These are phyloP conservation scores for Myotis brandtii DNA, from an alignment of 2,113 vertebrate species.

Conservation along the genomic window DNA sequence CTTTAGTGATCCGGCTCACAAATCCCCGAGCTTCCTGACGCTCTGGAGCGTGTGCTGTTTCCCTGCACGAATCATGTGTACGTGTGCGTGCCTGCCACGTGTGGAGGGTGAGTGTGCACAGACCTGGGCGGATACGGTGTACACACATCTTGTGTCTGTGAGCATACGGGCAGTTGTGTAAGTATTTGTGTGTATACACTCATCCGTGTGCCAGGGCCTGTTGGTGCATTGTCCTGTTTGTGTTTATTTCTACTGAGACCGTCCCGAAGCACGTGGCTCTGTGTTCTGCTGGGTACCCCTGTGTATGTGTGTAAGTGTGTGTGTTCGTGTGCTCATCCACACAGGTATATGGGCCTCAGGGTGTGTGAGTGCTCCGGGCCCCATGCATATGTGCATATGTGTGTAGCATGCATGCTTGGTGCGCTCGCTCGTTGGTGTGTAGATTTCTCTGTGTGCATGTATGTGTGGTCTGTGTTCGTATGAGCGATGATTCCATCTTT, in stretches of 20 bases:
- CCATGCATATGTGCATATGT: no score
- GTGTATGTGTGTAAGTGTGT: background rate
- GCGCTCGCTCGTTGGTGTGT: accelerated
- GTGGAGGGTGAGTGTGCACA: background rate
- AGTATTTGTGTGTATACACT: background rate
- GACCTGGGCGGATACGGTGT: accelerated
- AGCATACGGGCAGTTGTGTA: accelerated
- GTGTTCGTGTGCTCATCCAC: background rate
- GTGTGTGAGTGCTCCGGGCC: accelerated
- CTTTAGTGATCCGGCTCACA: background rate
- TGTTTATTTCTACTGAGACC: background rate
- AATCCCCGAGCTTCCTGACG: background rate
- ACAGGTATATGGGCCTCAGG: background rate
- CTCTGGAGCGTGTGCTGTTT: background rate
- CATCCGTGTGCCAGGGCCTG: accelerated
- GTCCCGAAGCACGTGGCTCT: background rate
- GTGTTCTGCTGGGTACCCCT: accelerated
- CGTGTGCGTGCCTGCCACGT: background rate
- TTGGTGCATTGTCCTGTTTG: accelerated
- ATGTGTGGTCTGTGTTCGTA: background rate
- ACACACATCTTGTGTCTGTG: background rate
- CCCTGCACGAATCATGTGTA: accelerated
- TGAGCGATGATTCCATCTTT: background rate
- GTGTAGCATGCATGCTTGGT: background rate
- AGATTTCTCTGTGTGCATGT: background rate